Evolutionary conservation across 2,113 vertebrate species (phyloP).

Genomic region (Ochotona curzoniae): DNA sequence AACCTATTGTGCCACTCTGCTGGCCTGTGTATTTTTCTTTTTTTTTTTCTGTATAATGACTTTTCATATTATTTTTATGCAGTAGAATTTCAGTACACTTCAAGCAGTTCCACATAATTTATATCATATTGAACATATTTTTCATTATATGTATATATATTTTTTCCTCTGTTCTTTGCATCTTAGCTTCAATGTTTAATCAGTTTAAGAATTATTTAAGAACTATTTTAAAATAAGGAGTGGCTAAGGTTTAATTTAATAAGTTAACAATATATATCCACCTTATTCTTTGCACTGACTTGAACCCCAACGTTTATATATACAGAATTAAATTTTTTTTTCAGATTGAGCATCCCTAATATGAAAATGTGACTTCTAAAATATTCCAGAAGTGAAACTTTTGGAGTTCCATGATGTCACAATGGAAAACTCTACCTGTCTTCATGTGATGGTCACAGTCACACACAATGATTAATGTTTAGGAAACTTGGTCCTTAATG

Average conservation of each 20-base stretch:
- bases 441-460: neutral
- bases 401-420: neutral
- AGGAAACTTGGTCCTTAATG: neutral
- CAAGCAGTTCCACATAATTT: neutral
- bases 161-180: neutral
- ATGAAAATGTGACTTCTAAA: neutral
- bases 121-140: too few species aligned
- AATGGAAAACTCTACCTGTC: neutral
- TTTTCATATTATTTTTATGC: slow-evolving; percentile 22
- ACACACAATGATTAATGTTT: neutral
- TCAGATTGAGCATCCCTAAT: neutral
- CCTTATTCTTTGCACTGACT: neutral
- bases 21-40: too few species aligned
- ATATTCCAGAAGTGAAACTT: neutral
- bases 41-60: neutral
- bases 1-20: too few species aligned
- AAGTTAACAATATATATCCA: slow-evolving; percentile 34
- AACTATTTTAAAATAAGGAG: slow-evolving; percentile 57
- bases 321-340: neutral
- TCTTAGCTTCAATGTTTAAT: slow-evolving; percentile 26
- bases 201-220: slow-evolving; percentile 65
- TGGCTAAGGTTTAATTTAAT: slow-evolving; percentile 38
- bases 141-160: too few species aligned
- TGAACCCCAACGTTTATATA: neutral
- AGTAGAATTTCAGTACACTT: slow-evolving; percentile 19